These are phyloP conservation scores for Latrodectus geometricus DNA, from an alignment of 1,140 invertebrate genomes.

Conservation along the genomic window DNA sequence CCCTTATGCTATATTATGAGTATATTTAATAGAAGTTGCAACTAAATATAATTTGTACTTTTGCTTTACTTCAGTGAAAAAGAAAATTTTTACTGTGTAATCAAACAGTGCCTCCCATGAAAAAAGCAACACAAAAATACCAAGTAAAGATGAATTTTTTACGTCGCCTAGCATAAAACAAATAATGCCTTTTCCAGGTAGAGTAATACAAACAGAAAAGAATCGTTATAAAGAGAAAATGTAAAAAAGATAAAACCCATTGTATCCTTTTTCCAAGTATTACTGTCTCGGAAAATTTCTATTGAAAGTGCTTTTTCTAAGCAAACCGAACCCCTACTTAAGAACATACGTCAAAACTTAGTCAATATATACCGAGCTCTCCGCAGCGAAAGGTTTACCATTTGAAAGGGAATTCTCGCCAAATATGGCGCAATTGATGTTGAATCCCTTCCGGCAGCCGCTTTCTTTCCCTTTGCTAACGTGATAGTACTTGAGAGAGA, in stretches of 20 bases:
- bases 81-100: too few relatives aligned
- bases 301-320: constrained; percentile 55
- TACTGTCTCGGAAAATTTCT: constrained; percentile 23
- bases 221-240: neutral
- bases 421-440: constrained; percentile 56
- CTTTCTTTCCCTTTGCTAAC: constrained; percentile 29
- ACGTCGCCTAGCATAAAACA: neutral
- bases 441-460: constrained; percentile 47
- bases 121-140: too few relatives aligned
- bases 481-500: constrained; percentile 39
- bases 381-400: constrained; percentile 53
- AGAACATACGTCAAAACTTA: constrained; percentile 58
- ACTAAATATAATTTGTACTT: too few relatives aligned
- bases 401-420: constrained; percentile 51
- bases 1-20: too few relatives aligned
- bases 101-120: too few relatives aligned
- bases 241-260: neutral
- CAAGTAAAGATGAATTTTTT: neutral
- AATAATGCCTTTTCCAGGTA: neutral
- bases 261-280: constrained; percentile 8
- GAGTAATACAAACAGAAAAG: too few relatives aligned
- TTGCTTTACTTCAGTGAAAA: too few relatives aligned
- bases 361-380: constrained; percentile 59
- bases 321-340: constrained; percentile 44
- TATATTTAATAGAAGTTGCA: too few relatives aligned